phyloP scores from a whole-genome alignment of 2,113 vertebrate species.

The Rhombomys opimus region DNA sequence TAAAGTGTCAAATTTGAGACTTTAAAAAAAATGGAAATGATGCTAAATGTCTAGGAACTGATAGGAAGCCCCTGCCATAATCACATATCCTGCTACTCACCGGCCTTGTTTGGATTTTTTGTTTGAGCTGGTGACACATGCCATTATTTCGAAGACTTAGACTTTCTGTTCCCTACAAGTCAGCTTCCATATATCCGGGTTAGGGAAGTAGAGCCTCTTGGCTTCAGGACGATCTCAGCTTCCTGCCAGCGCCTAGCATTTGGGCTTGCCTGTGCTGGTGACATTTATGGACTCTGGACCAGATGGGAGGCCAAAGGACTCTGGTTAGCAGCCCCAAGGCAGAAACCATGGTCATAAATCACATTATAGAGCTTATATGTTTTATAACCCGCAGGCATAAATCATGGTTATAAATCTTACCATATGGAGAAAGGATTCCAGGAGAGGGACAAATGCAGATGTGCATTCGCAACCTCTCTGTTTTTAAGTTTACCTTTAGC shows the following conservation, averaged over 20 bases:
- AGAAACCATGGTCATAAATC: not conserved
- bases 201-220: not conserved
- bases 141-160: not conserved
- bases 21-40: conserved; percentile 45
- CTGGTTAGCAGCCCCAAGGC: not conserved
- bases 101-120: not conserved
- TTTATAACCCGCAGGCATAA: not conserved
- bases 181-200: too few relatives aligned
- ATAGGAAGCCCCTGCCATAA: not conserved
- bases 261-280: not conserved
- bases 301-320: not conserved
- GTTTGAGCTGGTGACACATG: not conserved
- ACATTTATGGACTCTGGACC: not conserved
- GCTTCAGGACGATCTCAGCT: not conserved
- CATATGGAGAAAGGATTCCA: not conserved
- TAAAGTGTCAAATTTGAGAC: conserved; percentile 63
- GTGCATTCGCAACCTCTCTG: not conserved
- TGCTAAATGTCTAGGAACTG: not conserved
- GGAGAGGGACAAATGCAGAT: not conserved
- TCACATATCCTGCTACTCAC: not conserved
- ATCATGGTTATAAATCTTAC: not conserved
- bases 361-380: not conserved
- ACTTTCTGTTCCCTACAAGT: not conserved
- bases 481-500: not conserved
- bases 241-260: not conserved